phyloP scores from a whole-genome alignment of 2,797 vertebrate species.

The Myotis vivesi region DNA sequence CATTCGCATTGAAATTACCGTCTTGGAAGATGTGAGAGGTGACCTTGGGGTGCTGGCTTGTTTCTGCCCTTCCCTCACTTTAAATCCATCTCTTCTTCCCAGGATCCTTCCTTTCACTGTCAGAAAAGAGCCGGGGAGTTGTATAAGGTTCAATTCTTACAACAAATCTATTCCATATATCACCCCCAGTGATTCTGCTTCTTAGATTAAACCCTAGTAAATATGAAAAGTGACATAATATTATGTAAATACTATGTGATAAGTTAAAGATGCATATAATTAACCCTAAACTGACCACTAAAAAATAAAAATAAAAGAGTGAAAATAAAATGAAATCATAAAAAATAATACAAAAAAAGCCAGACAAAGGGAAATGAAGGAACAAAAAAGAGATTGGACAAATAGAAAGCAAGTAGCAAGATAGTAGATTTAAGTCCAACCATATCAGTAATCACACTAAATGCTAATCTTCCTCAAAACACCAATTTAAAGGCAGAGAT shows the following conservation, averaged over 20 bases:
- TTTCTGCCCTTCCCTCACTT: background rate
- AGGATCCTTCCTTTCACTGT: background rate
- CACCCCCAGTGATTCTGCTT: background rate
- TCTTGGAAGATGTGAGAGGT: background rate
- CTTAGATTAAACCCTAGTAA: background rate
- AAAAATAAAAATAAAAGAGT: background rate
- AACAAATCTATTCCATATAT: background rate
- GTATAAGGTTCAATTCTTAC: background rate
- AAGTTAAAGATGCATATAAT: background rate
- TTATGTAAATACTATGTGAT: background rate
- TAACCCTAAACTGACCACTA: background rate
- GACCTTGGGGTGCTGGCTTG: accelerated
- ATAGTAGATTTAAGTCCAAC: background rate
- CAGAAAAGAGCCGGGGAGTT: background rate
- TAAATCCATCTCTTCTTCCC: background rate
- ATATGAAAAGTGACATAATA: background rate
- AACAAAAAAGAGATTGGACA: background rate
- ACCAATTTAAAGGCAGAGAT: background rate
- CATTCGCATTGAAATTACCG: background rate
- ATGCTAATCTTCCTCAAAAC: background rate
- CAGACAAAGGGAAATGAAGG: background rate
- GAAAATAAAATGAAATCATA: constrained; percentile 8
- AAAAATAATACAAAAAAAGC: background rate
- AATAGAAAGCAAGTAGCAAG: background rate
- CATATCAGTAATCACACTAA: background rate